Evolutionary conservation across 2,797 vertebrate species (phyloP).

Genomic region (Hemitrygon akajei): DNA sequence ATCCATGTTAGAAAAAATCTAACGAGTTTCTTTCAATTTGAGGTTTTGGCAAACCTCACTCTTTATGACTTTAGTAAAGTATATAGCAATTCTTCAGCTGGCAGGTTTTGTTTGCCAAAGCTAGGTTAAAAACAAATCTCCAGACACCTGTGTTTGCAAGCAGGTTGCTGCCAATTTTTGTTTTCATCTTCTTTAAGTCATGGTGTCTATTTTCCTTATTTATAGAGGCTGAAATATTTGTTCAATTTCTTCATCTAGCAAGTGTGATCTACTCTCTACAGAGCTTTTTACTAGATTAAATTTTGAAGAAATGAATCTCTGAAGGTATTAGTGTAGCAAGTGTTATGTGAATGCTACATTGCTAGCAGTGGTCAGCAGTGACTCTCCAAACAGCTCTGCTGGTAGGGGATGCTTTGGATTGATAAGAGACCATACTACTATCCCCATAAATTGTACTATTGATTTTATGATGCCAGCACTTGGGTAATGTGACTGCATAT

Average conservation of each 20-base stretch:
- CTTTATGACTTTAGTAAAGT: neutral
- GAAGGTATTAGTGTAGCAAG: neutral
- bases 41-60: neutral
- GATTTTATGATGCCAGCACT: neutral
- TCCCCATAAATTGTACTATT: neutral
- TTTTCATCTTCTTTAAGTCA: neutral
- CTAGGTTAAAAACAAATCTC: neutral
- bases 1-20: neutral
- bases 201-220: neutral
- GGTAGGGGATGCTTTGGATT: neutral
- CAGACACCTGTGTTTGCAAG: neutral
- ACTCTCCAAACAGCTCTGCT: too few species aligned
- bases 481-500: neutral
- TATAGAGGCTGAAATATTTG: neutral
- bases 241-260: neutral
- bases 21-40: neutral
- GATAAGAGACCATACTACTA: neutral
- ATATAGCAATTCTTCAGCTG: neutral
- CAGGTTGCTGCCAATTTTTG: neutral
- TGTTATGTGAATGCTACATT: neutral
- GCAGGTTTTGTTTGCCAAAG: neutral
- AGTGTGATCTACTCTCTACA: neutral
- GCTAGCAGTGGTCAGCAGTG: too few species aligned
- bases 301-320: neutral
- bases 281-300: neutral